Conservation (phyloP, 92 coral and sea anemone species). For the Paramuricea clavata region DNA sequence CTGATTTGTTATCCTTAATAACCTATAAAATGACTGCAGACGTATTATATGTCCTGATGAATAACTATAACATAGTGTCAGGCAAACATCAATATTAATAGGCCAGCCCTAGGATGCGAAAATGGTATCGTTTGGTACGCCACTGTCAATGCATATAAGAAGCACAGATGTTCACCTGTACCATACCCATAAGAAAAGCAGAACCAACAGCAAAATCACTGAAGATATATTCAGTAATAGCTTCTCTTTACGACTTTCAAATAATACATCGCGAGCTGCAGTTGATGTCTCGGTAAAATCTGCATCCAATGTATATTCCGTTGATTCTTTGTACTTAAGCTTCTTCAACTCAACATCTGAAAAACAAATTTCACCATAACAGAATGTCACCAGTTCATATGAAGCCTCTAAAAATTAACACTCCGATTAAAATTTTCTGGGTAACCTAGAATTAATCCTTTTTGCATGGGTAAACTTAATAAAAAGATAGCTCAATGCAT, state of each 20-base stretch:
- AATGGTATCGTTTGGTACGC: too few relatives aligned
- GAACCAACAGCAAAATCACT: slow-evolving; percentile 5
- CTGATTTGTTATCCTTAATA: too few relatives aligned
- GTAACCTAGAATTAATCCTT: too few relatives aligned
- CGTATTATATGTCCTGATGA: too few relatives aligned
- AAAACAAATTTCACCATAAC: background rate
- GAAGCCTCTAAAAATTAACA: background rate
- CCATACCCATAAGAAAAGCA: slow-evolving; percentile 43
- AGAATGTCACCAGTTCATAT: background rate
- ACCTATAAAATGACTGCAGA: too few relatives aligned
- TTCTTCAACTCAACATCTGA: background rate
- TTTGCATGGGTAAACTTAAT: too few relatives aligned
- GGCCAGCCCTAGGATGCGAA: too few relatives aligned
- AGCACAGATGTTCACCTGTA: slow-evolving; percentile 3
- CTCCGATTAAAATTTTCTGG: background rate
- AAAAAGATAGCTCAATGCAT: too few relatives aligned
- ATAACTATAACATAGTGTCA: too few relatives aligned
- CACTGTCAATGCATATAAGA: too few relatives aligned
- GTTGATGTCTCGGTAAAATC: background rate
- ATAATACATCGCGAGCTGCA: background rate
- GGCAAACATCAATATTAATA: too few relatives aligned
- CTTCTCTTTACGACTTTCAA: slow-evolving; percentile 26
- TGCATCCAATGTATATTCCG: background rate
- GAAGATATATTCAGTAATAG: slow-evolving; percentile 16
- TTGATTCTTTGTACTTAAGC: background rate